phyloP scores from a whole-genome alignment of 2,888 invertebrate genomes.

The Chorisops tibialis region DNA sequence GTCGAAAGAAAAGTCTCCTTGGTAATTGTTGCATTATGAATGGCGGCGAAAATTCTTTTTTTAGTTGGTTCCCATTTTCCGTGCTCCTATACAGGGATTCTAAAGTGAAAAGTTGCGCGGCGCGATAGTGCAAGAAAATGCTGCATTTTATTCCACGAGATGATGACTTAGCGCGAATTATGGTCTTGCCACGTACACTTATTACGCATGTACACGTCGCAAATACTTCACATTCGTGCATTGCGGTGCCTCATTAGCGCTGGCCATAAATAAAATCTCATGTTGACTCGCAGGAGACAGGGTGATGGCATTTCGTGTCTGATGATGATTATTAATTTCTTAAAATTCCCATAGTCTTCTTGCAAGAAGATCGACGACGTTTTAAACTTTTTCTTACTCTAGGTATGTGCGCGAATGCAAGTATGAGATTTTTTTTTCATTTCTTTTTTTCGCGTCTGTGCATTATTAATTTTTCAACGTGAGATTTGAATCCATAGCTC shows the following conservation, averaged over 20 bases:
- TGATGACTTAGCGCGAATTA: background rate
- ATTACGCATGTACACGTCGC: background rate
- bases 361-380: too few relatives aligned
- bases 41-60: too few relatives aligned
- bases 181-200: background rate
- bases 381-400: too few relatives aligned
- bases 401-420: too few relatives aligned
- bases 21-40: too few relatives aligned
- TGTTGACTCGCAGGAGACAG: conserved; percentile 19
- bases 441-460: too few relatives aligned
- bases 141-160: background rate
- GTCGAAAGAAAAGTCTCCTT: too few relatives aligned
- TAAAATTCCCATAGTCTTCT: background rate
- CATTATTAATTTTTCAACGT: too few relatives aligned
- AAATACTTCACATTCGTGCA: conserved; percentile 4
- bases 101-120: background rate
- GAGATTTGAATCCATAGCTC: too few relatives aligned
- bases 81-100: background rate
- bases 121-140: background rate
- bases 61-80: too few relatives aligned
- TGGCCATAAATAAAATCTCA: conserved; percentile 20
- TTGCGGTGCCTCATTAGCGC: conserved; percentile 21
- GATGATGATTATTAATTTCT: conserved; percentile 16
- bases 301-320: conserved; percentile 19
- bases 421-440: too few relatives aligned